Conservation (phyloP, 2,113 vertebrate genomes). For the Ctenomys sociabilis region DNA sequence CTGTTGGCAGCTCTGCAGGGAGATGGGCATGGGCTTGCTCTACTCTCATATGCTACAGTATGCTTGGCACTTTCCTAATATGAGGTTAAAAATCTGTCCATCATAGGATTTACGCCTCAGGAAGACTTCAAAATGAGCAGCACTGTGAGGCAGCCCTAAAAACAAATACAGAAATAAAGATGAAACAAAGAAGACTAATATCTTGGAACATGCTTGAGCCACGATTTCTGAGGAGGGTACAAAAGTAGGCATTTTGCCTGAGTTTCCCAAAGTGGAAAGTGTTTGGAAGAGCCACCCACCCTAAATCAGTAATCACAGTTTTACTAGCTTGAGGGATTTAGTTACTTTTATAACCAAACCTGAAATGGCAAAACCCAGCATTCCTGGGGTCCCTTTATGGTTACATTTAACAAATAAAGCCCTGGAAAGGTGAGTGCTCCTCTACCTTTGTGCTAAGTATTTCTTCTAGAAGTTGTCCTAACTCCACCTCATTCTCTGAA, state of each 20-base stretch:
- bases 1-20: rapidly evolving
- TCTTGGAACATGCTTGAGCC: not conserved
- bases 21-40: not conserved
- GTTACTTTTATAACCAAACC: not conserved
- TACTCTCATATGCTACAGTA: rapidly evolving
- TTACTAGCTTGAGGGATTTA: not conserved
- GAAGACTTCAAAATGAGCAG: not conserved
- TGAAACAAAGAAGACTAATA: not conserved
- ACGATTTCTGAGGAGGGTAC: too few species aligned
- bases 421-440: rapidly evolving
- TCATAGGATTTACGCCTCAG: not conserved
- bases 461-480: rapidly evolving
- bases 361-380: not conserved
- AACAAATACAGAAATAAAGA: not conserved
- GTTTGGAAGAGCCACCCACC: not conserved
- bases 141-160: not conserved
- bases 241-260: not conserved
- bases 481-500: not conserved
- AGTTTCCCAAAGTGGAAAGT: not conserved
- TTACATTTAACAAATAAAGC: not conserved
- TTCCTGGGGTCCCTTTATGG: not conserved
- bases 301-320: rapidly evolving
- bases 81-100: not conserved
- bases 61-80: not conserved
- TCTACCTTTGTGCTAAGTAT: rapidly evolving